Conservation (phyloP, 1,140 invertebrate genomes). For the Leptoteleia sp. region DNA sequence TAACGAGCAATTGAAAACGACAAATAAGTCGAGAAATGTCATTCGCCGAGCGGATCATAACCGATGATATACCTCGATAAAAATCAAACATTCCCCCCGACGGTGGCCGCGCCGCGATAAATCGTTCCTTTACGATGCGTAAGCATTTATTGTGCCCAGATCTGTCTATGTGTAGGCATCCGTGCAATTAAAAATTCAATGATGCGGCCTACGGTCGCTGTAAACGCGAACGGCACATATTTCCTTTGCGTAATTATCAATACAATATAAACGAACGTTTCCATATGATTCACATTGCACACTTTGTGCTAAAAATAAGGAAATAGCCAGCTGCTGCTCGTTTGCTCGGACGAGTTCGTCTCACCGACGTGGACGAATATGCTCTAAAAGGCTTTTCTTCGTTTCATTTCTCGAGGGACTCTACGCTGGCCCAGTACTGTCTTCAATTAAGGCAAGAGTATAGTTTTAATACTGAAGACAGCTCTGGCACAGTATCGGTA, state of each 20-base stretch:
- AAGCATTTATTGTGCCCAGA: constrained; percentile 30
- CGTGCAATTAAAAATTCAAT: constrained; percentile 51
- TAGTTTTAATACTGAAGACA: no score
- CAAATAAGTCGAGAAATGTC: constrained; percentile 51
- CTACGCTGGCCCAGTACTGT: no score
- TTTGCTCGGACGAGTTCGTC: neutral
- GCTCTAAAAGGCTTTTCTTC: no score
- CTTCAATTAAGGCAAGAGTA: no score
- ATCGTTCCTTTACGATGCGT: constrained; percentile 33
- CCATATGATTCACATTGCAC: constrained; percentile 11
- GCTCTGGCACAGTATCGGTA: no score
- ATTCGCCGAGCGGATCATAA: constrained; percentile 29
- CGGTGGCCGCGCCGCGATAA: constrained; percentile 27
- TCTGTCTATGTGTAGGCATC: constrained; percentile 11
- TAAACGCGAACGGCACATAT: constrained; percentile 45
- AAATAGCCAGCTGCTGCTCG: neutral
- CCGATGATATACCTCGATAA: constrained; percentile 32
- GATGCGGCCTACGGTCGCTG: constrained; percentile 36
- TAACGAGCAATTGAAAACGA: constrained; percentile 45
- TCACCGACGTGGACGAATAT: no score
- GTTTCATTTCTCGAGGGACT: no score
- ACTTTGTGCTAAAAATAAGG: constrained; percentile 15
- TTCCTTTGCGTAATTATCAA: constrained; percentile 54
- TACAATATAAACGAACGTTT: constrained; percentile 13
- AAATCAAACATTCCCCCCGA: constrained; percentile 33